Base-by-base conservation (phyloP, 2,113 vertebrate genomes). In the Sarotherodon lohbergeri region DNA sequence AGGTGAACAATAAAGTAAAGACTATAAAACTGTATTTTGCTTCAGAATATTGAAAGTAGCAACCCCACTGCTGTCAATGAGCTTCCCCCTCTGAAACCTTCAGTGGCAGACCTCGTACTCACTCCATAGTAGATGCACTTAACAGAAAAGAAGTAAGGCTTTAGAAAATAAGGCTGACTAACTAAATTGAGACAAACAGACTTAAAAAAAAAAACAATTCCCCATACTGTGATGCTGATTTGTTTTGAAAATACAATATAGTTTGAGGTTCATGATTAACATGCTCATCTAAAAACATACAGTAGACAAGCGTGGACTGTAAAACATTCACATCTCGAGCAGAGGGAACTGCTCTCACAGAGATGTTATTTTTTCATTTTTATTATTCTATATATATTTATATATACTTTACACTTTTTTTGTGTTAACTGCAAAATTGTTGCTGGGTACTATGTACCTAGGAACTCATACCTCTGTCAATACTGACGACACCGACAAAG, bases 201-300 rank as follows among this genome's bases (percentile, higher is more conserved):
- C 14, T 80, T 2, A 36, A 59, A 76, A 55, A 32, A 32, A 61
- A 36, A 63, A 7, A 4, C 39, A 84, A 80, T 56, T 56, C 48
- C 41, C 34, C 55, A 61, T 7, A 9, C 86, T 80, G 13, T 50
- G 14, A 87, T 80, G 82, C 66, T 80, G 32, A 24, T 88, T 90
- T 86, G 61, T 76, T 71, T 89, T 84, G 68, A 85, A 90, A 88
- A 87, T 91, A 87, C 84, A 55, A 55, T 89, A 89, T 9, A 80
- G 88, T 89, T 87, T 88, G 89, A 93, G 88, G 93, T 89, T 92
- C 76, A 41, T 89, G 88, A 90, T 91, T 84, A 84, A 95, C 95
- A 94, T 94, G 93, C 92, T 95, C 84, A 93, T 94, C 92, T 91
- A 90, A 83, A 92, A 92, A 92, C 79, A 90, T 73, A 91, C 88